Evolutionary conservation across 2,888 invertebrate species (phyloP), one percentile per base, ranked within the genome.

Genomic region (Cabera pusaria): DNA sequence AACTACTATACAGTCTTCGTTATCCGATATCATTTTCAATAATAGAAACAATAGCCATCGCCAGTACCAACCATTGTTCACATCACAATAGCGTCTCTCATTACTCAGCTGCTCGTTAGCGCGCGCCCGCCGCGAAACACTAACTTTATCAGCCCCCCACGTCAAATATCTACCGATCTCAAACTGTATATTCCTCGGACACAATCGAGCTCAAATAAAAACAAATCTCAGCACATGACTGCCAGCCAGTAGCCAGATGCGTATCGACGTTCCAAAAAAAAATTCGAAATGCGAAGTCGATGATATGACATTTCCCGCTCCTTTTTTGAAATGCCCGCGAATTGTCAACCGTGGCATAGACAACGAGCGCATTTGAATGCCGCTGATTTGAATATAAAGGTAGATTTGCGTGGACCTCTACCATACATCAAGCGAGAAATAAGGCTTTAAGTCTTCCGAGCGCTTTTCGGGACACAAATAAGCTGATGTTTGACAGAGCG

Each of bases 381-480:
- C 56, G 59, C 56, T 69, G 72, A 87, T 88, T 87, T 88, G 84
- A 88, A 88, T 88, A 88, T 88, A 88, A 88, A 86, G 83, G 80
- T 83, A 78, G 81, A 76, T 72, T 73, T 74, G 80, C 77, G 74
- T 78, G 78, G 76, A 83, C 79, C 80, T 75, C 64, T 71, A 73
- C 83, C 77, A 81, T 86, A 75, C 82, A 87, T 88, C 87, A 87
- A 81, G 64, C 56, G 67, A 53, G 75, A 2, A n/a, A n/a, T n/a
- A 72, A 67, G 75, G 81, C 76, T 83, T 85, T 85, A 85, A 79
- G 84, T 86, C 87, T 85, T 79, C 56, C 79, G 81, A 79, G 75
- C 82, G 83, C 86, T 82, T 85, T 84, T 85, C 56, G 78, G n/a
- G 85, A 83, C 86, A 81, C 85, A 88, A 86, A 87, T 88, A 86